Evolutionary conservation across 2,888 invertebrate species (phyloP).

Genomic region (Agapostemon virescens): DNA sequence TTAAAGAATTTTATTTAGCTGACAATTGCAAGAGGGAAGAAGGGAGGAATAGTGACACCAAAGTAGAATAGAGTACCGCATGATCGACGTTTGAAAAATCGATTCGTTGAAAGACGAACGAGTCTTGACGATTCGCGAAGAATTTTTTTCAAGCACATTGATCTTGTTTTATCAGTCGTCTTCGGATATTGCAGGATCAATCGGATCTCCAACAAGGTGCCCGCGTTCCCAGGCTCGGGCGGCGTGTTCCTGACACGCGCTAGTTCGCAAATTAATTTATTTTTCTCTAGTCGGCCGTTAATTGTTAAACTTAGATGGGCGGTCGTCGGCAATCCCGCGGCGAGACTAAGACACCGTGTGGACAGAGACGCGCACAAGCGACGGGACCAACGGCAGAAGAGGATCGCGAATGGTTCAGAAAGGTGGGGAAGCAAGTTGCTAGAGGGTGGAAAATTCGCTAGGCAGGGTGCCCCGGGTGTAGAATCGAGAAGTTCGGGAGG

Average conservation of each 20-base stretch:
- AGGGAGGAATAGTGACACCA: too few relatives aligned
- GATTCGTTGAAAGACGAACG: too few relatives aligned
- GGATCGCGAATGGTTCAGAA: constrained; percentile 12
- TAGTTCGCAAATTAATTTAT: constrained; percentile 78
- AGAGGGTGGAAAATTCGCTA: constrained; percentile 52
- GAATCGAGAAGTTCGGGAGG: constrained; percentile 60
- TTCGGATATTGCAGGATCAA: neutral
- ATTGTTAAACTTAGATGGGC: constrained; percentile 80
- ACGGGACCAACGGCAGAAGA: constrained; percentile 25
- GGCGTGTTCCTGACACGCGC: constrained; percentile 73
- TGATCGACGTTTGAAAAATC: too few relatives aligned
- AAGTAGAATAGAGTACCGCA: too few relatives aligned
- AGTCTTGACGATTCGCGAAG: too few relatives aligned
- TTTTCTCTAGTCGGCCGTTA: constrained; percentile 77
- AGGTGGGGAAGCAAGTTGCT: constrained; percentile 22
- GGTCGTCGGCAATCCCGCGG: constrained; percentile 75
- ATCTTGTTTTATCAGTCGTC: neutral
- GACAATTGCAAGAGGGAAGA: too few relatives aligned
- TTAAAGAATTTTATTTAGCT: too few relatives aligned
- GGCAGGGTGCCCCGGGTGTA: constrained; percentile 41
- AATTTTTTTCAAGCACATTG: neutral
- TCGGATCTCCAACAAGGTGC: neutral
- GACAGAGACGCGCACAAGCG: constrained; percentile 32
- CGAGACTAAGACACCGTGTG: constrained; percentile 57
- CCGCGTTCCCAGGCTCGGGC: constrained; percentile 53